Evolutionary conservation across 2,113 vertebrate species (phyloP), one percentile per base, ranked within the genome.

Genomic region (Marcusenius ussheri): DNA sequence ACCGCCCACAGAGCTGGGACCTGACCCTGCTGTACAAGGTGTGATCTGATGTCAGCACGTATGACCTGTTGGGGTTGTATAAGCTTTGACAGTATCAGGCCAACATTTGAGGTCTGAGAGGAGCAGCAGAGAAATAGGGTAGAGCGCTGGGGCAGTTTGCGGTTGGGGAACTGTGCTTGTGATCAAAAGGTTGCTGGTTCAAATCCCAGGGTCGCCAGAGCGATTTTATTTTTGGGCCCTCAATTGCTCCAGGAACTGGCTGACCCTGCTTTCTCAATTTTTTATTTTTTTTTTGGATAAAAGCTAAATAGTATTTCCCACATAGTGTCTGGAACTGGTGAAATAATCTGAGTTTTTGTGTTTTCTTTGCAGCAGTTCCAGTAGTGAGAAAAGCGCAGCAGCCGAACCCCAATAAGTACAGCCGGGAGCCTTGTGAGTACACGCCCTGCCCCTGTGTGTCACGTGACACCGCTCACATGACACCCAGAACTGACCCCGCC

Each of bases 401-500:
- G 84, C 96, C 96, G 62, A 96, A 94, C 84, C 95, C 96, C 9
- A 96, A 96, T 93, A 97, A 96, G 87, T 97, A 95, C 94, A 97
- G 96, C 93, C 94, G 96, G 93, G 96, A 97, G 90, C 96, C 96
- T 87, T 83, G 96, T 97, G 90, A 95, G 96, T 93, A 9, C 49
- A 83, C 80, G 9, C 62, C 11, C 31, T 35, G 19, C 9, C 31
- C 2, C n/a, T 9, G 21, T 15, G 50, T 8, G 13, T 90, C 49
- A 53, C 49, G n/a, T n/a, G 15, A 56, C 47, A 3, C 19, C 0
- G n/a, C 10, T 21, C 15, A 2, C 27, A 74, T 47, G 15, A 53
- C 27, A 39, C 10, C 84, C 7, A n/a, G 47, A 53, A 7, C 53
- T 8, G 5, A 89, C n/a, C n/a, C 27, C 27, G 50, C 39, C n/a